Evolutionary conservation across 2,113 vertebrate species (phyloP).

Genomic region (Nothoprocta perdicaria): DNA sequence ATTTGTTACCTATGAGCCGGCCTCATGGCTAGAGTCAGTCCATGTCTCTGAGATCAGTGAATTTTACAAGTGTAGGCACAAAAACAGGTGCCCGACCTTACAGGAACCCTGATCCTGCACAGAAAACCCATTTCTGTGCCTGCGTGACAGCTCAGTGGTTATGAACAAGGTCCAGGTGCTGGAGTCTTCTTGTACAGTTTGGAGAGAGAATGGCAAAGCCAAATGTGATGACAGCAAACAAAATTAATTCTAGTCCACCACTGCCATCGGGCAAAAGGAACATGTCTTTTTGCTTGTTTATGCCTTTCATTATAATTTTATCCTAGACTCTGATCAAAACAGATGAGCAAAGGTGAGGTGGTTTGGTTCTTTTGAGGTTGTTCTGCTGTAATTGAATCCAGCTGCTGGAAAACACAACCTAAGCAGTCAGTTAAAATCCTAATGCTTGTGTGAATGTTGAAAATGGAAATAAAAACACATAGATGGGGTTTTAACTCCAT

Average conservation of each 20-base stretch:
- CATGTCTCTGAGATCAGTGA: no score
- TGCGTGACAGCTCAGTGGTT: background rate
- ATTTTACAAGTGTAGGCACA: background rate
- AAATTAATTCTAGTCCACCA: background rate
- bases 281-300: background rate
- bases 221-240: background rate
- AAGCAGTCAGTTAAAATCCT: background rate
- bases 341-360: background rate
- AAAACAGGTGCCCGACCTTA: background rate
- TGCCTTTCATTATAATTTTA: background rate
- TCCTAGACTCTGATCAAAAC: background rate
- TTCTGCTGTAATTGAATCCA: background rate
- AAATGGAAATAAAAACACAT: background rate
- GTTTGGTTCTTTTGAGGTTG: no score
- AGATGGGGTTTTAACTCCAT: background rate
- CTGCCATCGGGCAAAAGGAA: background rate
- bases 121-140: background rate
- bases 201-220: background rate
- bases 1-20: background rate
- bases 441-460: rapidly evolving
- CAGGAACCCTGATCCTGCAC: background rate
- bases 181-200: background rate
- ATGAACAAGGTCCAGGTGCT: rapidly evolving
- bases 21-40: background rate
- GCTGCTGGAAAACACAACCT: background rate